phyloP scores from a whole-genome alignment of 2,797 vertebrate genomes.

The Myotis findleyi region DNA sequence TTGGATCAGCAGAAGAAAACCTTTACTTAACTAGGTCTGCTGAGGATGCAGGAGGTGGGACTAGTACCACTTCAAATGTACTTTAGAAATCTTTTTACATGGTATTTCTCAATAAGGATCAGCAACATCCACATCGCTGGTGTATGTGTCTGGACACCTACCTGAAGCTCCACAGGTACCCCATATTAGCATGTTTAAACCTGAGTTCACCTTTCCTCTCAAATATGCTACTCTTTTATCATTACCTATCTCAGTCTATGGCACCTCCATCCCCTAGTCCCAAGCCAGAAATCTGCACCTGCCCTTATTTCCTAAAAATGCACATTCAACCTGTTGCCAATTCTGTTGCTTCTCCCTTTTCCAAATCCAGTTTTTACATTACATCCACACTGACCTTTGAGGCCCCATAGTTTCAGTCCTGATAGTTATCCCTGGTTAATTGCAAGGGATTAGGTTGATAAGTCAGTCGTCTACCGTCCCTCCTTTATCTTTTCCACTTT shows the following conservation, averaged over 20 bases:
- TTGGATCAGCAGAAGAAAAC: neutral
- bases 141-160: neutral
- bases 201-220: neutral
- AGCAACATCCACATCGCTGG: neutral
- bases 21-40: neutral
- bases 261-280: neutral
- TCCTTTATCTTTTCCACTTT: constrained; percentile 2
- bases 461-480: neutral
- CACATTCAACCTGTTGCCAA: neutral
- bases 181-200: neutral
- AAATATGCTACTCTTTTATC: neutral
- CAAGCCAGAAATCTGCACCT: neutral
- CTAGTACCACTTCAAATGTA: neutral
- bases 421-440: neutral
- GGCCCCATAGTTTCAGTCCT: neutral
- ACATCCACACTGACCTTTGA: neutral
- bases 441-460: neutral
- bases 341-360: neutral
- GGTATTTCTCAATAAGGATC: neutral
- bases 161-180: neutral
- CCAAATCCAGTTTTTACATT: neutral
- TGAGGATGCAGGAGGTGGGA: neutral
- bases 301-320: neutral
- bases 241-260: neutral
- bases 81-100: neutral